Percentiles rank a stretch among this genome's conserved stretches.
Conservation (phyloP, 2,797 vertebrate genomes). For the Lepilemur septentrionalis region DNA sequence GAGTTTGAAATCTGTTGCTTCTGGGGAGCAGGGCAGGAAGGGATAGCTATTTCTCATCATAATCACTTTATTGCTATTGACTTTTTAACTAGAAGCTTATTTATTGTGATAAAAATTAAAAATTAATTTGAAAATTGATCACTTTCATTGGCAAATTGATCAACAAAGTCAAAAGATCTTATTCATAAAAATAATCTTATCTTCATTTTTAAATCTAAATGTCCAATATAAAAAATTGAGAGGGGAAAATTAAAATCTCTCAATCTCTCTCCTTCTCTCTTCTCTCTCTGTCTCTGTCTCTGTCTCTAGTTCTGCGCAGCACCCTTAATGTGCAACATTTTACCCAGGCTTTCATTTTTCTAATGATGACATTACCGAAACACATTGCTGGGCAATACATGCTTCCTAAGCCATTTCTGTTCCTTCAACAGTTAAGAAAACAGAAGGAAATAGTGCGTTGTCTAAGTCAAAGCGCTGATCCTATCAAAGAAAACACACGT, state of each 20-base stretch:
- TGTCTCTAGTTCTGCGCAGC: not conserved
- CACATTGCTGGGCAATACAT: not conserved
- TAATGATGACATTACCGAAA: not conserved
- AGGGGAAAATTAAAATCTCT: not conserved
- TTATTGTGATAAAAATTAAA: not conserved
- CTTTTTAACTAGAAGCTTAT: not conserved
- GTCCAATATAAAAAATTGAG: not conserved
- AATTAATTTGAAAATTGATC: not conserved
- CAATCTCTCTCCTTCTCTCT: too few relatives aligned
- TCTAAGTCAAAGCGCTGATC: not conserved
- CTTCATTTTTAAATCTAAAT: not conserved
- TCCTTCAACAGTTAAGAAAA: not conserved
- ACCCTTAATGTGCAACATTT: not conserved
- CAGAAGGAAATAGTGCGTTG: not conserved
- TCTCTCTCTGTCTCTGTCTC: not conserved
- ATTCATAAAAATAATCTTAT: not conserved
- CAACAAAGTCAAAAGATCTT: not conserved
- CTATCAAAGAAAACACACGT: not conserved
- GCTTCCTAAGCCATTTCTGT: not conserved
- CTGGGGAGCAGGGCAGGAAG: not conserved
- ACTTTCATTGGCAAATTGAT: not conserved
- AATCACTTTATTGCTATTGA: not conserved
- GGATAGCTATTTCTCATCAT: not conserved
- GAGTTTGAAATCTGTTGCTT: not conserved
- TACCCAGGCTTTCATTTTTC: not conserved